These are phyloP conservation scores for Nibea coibor DNA, from an alignment of 2,113 vertebrate species.

Conservation along the genomic window DNA sequence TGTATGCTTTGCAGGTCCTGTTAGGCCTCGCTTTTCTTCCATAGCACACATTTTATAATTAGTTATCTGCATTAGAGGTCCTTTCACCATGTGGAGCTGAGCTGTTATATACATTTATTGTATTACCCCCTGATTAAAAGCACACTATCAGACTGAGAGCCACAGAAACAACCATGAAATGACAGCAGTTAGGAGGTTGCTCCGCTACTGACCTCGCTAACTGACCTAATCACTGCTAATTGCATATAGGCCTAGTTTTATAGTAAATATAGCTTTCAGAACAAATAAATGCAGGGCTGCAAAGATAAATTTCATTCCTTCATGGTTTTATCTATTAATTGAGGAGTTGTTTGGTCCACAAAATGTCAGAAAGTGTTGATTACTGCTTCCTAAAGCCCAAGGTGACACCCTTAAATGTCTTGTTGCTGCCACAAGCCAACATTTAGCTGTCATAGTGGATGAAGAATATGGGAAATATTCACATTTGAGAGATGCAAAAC, in stretches of 20 bases:
- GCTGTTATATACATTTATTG: neutral
- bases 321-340: no score
- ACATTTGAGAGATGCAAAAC: no score
- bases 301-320: no score
- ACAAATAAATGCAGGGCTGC: no score
- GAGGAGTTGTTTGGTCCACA: no score
- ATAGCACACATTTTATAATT: no score
- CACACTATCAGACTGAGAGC: neutral
- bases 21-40: neutral
- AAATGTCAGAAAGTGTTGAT: no score
- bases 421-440: no score
- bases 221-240: neutral
- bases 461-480: no score
- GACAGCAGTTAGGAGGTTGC: neutral
- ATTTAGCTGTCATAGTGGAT: no score
- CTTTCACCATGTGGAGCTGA: neutral
- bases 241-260: neutral
- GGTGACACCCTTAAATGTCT: no score
- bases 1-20: neutral
- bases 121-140: neutral
- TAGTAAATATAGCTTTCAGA: neutral
- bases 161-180: conserved; percentile 6
- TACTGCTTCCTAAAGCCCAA: no score
- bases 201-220: conserved; percentile 4
- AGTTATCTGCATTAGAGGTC: neutral